These are phyloP conservation scores for Scrobipalpa costella DNA, from an alignment of 2,888 invertebrate genomes.

Conservation along the genomic window DNA sequence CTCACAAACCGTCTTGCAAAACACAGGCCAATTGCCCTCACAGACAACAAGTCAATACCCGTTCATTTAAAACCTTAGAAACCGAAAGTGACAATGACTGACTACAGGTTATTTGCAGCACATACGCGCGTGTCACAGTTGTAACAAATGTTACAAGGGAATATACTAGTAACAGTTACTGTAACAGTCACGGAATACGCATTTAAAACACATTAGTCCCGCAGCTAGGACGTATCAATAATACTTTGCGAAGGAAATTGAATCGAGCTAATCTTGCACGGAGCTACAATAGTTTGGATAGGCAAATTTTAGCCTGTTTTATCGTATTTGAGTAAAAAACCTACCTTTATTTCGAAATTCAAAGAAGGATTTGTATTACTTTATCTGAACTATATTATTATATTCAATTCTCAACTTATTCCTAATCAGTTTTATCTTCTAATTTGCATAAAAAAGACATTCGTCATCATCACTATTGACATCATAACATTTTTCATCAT, in stretches of 20 bases:
- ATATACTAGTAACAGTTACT: slow-evolving; percentile 7
- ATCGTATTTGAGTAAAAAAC: too few species aligned
- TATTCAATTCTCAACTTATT: too few species aligned
- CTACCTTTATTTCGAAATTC: too few species aligned
- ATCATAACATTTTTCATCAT: too few species aligned
- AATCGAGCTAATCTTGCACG: slow-evolving; percentile 58
- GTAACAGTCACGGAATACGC: slow-evolving; percentile 41
- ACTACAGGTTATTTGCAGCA: background rate
- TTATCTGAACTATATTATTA: too few species aligned
- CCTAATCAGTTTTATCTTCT: too few species aligned
- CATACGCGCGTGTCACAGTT: slow-evolving; percentile 8
- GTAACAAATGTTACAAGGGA: slow-evolving; percentile 8
- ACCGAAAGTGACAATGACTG: slow-evolving; percentile 14
- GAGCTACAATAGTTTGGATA: slow-evolving; percentile 36
- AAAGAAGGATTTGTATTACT: too few species aligned
- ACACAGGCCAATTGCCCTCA: too few species aligned
- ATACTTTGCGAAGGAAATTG: slow-evolving; percentile 68
- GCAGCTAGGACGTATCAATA: slow-evolving; percentile 56
- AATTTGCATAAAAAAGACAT: too few species aligned
- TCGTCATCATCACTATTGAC: too few species aligned
- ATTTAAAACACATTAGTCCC: slow-evolving; percentile 61
- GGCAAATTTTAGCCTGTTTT: too few species aligned
- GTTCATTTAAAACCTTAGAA: background rate
- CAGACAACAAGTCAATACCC: background rate
- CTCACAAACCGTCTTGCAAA: background rate